Base-by-base conservation (phyloP, 2,797 vertebrate species). In the Streptopelia turtur region DNA sequence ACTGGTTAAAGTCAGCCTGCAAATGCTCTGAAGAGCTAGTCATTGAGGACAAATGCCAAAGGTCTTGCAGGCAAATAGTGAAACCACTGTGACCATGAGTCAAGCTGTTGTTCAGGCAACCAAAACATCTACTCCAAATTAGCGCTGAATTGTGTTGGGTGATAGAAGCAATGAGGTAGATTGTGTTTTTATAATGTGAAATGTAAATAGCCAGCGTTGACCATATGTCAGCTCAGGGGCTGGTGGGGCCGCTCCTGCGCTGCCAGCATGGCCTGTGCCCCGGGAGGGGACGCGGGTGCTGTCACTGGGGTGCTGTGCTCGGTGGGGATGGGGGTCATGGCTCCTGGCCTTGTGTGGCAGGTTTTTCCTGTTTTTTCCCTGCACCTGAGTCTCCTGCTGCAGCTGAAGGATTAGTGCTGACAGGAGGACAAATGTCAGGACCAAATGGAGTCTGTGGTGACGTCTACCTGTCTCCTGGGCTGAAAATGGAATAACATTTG, bases 251-350 rank as follows among this genome's bases (percentile, higher is more conserved):
- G 7, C n/a, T 47, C 24, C 16, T 30, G 30, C 0, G 10, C 28
- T 45, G 8, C 21, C 0, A 2, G 16, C 0, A 0, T 6, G 28
- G 15, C 28, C 18, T 10, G 49, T 1, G 24, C 16, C 27, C 0
- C 0, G 37, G 31, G 11, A 35, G 1, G 20, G 41, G 39, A 24
- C 0, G 1, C 0, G 8, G 55, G 18, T 0, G 3, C 28, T 37
- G 53, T 10, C 53, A 25, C 10, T 2, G 11, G 28, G n/a, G 21
- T 27, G 69, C 43, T 25, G 55, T 5, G 3, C 17, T 8, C 4
- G 2, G 16, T 27, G 39, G 27, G 13, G 23, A 13, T 9, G 74
- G 5, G 4, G 43, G 16, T 22, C 16, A 3, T 1, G 2, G 63
- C 10, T 49, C 23, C 24, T 14, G 18, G 17, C n/a, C 22, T n/a